Evolutionary conservation across 2,113 vertebrate species (phyloP), one percentile per base, ranked within the genome.

Genomic region (Herpailurus yagouaroundi): DNA sequence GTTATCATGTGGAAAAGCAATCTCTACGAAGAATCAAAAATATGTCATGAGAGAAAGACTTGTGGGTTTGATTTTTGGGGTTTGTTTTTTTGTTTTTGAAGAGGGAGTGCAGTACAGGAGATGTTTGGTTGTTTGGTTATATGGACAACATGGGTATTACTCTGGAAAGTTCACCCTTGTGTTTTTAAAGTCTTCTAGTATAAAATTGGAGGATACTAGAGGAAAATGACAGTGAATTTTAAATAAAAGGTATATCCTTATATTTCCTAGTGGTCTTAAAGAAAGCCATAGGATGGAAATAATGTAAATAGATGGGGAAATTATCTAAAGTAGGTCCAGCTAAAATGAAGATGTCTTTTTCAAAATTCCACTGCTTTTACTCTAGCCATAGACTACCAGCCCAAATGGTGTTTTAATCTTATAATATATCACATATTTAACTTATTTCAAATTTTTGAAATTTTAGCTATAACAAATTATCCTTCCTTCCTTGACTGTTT

Each of bases 401-500:
- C 19, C 38, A 88, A 50, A 80, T 87, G 31, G 7, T 66, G 25
- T 68, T 63, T 95, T 64, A 36, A 48, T 68, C 63, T 95, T n/a
- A 29, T 84, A 86, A 5, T 86, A 87, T 64, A 29, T 64, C 18
- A 80, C 8, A 29, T 80, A 80, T 69, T 95, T 77, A 29, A 77
- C 21, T 64, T 79, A 45, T 82, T 41, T 97, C 38, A 55, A 36
- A 64, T 41, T 94, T 96, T 93, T 79, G 12, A 89, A 69, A 92
- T 89, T 36, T 16, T 73, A 31, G 11, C 13, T 80, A 0, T 74
- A 25, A 80, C 16, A 19, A 68, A 23, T 90, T 45, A 45, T 45
- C 45, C 1, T 29, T 25, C 33, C 21, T 36, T 38, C 64, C 4
- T 13, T 25, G 80, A 73, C 13, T 82, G 50, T 6, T 57, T 63